Percentiles rank a stretch among this genome's conserved stretches.
These are phyloP conservation scores for Gambusia yucatana DNA, from an alignment of 2,797 vertebrate genomes.

Conservation along the genomic window DNA sequence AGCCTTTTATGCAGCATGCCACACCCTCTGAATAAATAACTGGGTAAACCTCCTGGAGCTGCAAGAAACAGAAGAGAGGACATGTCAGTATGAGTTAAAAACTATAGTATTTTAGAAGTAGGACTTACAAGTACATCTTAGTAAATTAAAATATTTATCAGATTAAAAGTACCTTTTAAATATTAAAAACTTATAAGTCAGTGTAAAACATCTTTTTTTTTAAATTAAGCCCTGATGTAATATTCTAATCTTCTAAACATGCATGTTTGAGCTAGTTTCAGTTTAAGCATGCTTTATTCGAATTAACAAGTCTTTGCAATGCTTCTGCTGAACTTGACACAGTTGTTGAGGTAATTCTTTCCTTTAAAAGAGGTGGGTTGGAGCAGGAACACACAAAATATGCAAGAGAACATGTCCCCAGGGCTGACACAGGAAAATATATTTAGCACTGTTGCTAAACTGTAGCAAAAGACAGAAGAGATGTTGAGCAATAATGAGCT, in stretches of 20 bases:
- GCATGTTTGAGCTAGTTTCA: not conserved
- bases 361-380: not conserved
- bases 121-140: not conserved
- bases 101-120: not conserved
- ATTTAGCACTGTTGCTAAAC: not conserved
- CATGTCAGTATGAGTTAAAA: not conserved
- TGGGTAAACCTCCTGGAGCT: not conserved
- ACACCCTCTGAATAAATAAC: not conserved
- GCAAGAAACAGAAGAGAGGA: not conserved
- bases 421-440: not conserved
- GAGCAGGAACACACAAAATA: not conserved
- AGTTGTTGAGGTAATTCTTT: not conserved
- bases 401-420: not conserved
- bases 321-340: not conserved
- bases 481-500: not conserved
- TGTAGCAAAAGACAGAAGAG: too few relatives aligned
- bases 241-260: not conserved
- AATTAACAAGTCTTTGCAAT: not conserved
- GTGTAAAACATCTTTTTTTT: not conserved
- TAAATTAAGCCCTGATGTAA: not conserved
- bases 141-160: not conserved
- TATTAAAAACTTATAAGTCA: not conserved
- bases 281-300: not conserved
- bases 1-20: not conserved
- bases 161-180: not conserved